phyloP scores from a whole-genome alignment of 2,888 invertebrate genomes.

The Agrotis exclamationis region DNA sequence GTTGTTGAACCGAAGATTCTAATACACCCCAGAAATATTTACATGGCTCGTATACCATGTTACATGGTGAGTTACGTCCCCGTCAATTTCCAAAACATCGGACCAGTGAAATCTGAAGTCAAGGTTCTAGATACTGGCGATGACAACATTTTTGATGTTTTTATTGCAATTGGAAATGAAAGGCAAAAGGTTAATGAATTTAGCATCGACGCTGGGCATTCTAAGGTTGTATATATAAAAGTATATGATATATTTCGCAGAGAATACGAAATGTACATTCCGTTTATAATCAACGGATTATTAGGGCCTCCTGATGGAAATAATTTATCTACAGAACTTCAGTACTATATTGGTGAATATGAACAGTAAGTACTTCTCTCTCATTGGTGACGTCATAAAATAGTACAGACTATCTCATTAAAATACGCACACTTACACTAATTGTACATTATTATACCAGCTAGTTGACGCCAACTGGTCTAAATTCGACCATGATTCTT shows the following conservation, averaged over 20 bases:
- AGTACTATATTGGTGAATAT: conserved; percentile 78
- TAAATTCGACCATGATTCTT: too few relatives aligned
- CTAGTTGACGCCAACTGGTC: too few relatives aligned
- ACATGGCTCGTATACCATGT: conserved; percentile 87
- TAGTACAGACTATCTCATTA: neutral
- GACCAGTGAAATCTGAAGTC: conserved; percentile 75
- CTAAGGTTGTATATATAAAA: conserved; percentile 83
- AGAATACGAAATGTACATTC: conserved; percentile 91
- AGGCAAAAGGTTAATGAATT: conserved; percentile 79
- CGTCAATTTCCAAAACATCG: conserved; percentile 82
- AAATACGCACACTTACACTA: neutral
- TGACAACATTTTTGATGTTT: conserved; percentile 84
- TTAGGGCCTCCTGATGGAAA: conserved; percentile 89
- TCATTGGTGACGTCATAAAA: neutral
- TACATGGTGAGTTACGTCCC: conserved; percentile 83
- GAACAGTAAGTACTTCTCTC: conserved; percentile 74
- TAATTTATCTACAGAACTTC: conserved; percentile 77
- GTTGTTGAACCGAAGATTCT: conserved; percentile 88
- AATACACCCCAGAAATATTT: conserved; percentile 88
- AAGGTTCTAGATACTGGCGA: conserved; percentile 80
- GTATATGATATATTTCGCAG: conserved; percentile 81
- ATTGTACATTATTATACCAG: neutral
- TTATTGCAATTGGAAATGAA: conserved; percentile 80
- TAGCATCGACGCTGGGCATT: conserved; percentile 79
- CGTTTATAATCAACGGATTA: conserved; percentile 91